A percentile compares a stretch with the other conserved stretches of the same genome.
Conservation (phyloP, 2,797 vertebrate species). For the Hafferia zeledoni region DNA sequence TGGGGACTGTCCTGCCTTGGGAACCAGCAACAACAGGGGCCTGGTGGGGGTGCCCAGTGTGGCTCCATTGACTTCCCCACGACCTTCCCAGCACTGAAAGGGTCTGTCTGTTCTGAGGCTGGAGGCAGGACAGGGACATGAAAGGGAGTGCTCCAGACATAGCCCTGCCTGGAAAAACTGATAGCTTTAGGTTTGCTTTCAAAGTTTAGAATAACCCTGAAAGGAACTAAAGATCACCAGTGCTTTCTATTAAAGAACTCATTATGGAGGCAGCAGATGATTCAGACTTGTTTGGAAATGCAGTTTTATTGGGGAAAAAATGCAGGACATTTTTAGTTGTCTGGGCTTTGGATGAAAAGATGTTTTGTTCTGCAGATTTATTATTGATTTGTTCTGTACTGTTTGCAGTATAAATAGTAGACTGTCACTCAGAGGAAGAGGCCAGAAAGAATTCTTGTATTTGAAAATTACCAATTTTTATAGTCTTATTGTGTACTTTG, state of each 20-base stretch:
- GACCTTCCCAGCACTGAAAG: background rate
- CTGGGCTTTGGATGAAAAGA: slow-evolving; percentile 16
- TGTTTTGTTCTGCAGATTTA: slow-evolving; percentile 22
- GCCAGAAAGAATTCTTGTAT: background rate
- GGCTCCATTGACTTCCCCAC: slow-evolving; percentile 9
- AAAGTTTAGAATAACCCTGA: slow-evolving; percentile 43
- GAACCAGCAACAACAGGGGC: slow-evolving; percentile 30
- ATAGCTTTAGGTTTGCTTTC: background rate
- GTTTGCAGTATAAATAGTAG: background rate
- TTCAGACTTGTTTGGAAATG: slow-evolving; percentile 40
- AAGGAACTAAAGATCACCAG: background rate
- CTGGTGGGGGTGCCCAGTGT: slow-evolving; percentile 45
- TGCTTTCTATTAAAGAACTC: slow-evolving; percentile 2
- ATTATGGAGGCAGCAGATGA: slow-evolving; percentile 29
- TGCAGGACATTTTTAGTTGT: slow-evolving; percentile 46
- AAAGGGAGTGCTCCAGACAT: background rate
- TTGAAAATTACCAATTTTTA: background rate
- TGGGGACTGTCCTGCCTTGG: background rate
- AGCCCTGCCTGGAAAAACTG: background rate
- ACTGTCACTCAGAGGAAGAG: background rate
- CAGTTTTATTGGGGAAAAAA: background rate
- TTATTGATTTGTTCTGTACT: background rate
- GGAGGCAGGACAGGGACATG: background rate
- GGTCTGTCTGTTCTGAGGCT: background rate
- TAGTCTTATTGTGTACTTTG: background rate